These are phyloP conservation scores for Chiloscyllium punctatum DNA, from an alignment of 2,797 vertebrate genomes.

Conservation along the genomic window DNA sequence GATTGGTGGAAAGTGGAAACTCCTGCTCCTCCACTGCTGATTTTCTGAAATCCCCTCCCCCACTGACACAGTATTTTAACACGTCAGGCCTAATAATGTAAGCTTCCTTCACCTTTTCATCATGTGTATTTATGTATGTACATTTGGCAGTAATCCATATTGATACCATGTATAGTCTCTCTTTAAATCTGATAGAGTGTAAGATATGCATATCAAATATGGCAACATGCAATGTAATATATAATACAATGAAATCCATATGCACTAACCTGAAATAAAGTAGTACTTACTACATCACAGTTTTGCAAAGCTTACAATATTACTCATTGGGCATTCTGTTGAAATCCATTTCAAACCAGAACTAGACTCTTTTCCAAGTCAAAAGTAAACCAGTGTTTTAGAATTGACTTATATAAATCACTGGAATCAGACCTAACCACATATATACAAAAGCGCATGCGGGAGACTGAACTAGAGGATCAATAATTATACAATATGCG, in stretches of 20 bases:
- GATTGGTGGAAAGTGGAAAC: not conserved
- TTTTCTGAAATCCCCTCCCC: not conserved
- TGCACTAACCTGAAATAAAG: not conserved
- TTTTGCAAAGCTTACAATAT: not conserved
- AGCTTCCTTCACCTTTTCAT: constrained; percentile 5
- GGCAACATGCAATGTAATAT: not conserved
- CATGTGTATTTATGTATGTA: not conserved
- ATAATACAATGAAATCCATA: not conserved
- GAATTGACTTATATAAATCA: not conserved
- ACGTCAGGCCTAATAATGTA: not conserved
- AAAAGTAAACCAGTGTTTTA: not conserved
- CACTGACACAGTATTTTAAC: not conserved
- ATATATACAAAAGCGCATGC: not conserved
- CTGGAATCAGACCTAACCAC: not conserved
- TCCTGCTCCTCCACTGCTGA: not conserved
- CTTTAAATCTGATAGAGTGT: not conserved
- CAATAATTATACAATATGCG: not conserved
- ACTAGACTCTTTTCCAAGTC: not conserved
- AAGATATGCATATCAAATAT: not conserved
- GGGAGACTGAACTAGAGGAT: not conserved
- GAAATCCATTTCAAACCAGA: not conserved
- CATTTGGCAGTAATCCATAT: not conserved
- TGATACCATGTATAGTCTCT: not conserved
- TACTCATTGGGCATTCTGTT: not conserved
- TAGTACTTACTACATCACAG: not conserved